phyloP scores from a whole-genome alignment of 2,113 vertebrate genomes.

The Turnix velox region DNA sequence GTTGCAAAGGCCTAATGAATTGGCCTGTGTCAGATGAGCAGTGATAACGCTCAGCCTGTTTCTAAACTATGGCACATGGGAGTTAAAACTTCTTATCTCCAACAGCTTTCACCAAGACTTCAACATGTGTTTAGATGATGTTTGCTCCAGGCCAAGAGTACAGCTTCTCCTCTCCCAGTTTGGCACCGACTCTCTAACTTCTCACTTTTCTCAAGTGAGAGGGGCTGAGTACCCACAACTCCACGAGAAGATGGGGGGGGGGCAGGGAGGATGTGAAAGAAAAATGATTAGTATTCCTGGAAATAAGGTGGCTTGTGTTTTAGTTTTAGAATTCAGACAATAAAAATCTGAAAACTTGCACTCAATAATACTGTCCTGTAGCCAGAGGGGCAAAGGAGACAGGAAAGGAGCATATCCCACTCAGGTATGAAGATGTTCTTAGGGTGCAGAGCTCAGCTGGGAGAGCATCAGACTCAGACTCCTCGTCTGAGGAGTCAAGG shows the following conservation, averaged over 20 bases:
- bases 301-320: neutral
- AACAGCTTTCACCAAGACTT: neutral
- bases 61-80: neutral
- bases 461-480: too few relatives aligned
- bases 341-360: neutral
- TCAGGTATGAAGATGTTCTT: neutral
- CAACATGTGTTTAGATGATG: neutral
- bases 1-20: neutral
- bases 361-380: neutral
- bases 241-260: too few relatives aligned
- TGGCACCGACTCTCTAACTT: neutral
- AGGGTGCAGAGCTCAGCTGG: too few relatives aligned
- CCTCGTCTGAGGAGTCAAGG: too few relatives aligned
- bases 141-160: neutral
- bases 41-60: neutral
- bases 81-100: neutral
- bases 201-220: neutral
- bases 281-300: neutral
- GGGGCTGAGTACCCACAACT: neutral
- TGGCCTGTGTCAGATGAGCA: neutral
- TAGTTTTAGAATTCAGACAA: neutral
- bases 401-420: neutral
- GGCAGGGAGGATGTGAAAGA: too few relatives aligned
- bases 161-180: rapidly evolving
- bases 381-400: neutral